These are phyloP conservation scores for Stenichneumon culpator DNA, from an alignment of 2,888 invertebrate species.

Conservation along the genomic window DNA sequence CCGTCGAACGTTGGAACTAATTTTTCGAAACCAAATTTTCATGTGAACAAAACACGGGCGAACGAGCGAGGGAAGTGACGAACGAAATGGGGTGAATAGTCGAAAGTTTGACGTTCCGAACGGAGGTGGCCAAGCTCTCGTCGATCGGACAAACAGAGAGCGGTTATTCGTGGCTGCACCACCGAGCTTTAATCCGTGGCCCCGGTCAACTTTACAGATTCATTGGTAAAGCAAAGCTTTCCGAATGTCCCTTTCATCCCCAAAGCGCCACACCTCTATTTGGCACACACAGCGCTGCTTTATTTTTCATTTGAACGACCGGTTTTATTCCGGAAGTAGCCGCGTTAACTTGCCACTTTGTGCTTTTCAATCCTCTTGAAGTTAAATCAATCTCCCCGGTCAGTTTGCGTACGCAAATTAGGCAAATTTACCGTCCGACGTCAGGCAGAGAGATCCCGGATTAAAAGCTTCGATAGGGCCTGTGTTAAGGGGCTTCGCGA, in stretches of 20 bases:
- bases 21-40: constrained; percentile 38
- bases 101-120: constrained; percentile 31
- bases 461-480: constrained; percentile 62
- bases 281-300: constrained; percentile 9
- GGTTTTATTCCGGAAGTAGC: constrained; percentile 20
- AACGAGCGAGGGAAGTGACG: constrained; percentile 31
- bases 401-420: constrained; percentile 68
- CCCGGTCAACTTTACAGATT: constrained; percentile 49
- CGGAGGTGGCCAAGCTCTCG: constrained; percentile 11
- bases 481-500: constrained; percentile 43
- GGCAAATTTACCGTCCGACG: constrained; percentile 67
- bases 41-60: constrained; percentile 10
- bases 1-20: not conserved
- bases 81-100: constrained; percentile 6
- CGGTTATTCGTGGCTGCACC: constrained; percentile 39
- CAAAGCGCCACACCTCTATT: not conserved
- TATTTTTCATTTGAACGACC: constrained; percentile 38
- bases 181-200: constrained; percentile 55
- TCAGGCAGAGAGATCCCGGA: constrained; percentile 12
- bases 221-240: constrained; percentile 31
- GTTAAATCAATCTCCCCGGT: constrained; percentile 67
- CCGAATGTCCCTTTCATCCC: constrained; percentile 16
- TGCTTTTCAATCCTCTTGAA: constrained; percentile 19
- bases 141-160: constrained; percentile 55
- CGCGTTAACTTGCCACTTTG: not conserved